These are phyloP conservation scores for Periplaneta americana DNA, from an alignment of 1,140 invertebrate species.

Conservation along the genomic window DNA sequence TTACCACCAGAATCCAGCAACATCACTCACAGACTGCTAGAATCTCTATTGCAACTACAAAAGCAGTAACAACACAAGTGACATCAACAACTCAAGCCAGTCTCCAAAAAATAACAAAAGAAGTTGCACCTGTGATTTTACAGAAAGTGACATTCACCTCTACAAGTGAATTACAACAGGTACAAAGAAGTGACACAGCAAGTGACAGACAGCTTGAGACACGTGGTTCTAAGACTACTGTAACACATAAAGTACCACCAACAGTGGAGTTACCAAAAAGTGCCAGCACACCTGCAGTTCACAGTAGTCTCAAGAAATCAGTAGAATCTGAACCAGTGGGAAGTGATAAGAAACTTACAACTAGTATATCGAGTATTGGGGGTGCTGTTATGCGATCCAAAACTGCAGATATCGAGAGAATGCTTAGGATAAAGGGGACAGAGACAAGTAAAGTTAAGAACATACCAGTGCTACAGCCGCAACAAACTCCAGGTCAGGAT, in stretches of 20 bases:
- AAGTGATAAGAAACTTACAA: conserved; percentile 38
- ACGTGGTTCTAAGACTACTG: background rate
- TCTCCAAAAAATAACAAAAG: background rate
- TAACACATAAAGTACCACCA: background rate
- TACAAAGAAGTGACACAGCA: conserved; percentile 28
- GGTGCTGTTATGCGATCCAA: conserved; percentile 59
- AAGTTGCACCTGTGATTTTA: conserved; percentile 32
- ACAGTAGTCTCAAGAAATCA: conserved; percentile 6
- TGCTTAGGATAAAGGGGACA: conserved; percentile 38
- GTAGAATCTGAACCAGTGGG: conserved; percentile 24
- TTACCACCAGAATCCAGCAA: conserved; percentile 14
- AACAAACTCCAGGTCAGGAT: conserved; percentile 8
- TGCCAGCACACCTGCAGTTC: conserved; percentile 20
- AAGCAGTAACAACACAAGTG: conserved; percentile 7
- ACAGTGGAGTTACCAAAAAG: conserved; percentile 19
- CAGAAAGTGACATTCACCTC: conserved; percentile 54
- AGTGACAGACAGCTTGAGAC: background rate
- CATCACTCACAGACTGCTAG: conserved; percentile 20
- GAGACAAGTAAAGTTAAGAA: conserved; percentile 26
- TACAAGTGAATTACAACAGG: conserved; percentile 47
- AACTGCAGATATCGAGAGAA: conserved; percentile 60
- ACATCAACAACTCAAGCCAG: background rate
- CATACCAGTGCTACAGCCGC: conserved; percentile 9
- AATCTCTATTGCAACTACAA: conserved; percentile 22
- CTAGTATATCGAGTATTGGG: conserved; percentile 59